Conservation (phyloP, 1,140 invertebrate genomes). For the Scylla paramamosain region DNA sequence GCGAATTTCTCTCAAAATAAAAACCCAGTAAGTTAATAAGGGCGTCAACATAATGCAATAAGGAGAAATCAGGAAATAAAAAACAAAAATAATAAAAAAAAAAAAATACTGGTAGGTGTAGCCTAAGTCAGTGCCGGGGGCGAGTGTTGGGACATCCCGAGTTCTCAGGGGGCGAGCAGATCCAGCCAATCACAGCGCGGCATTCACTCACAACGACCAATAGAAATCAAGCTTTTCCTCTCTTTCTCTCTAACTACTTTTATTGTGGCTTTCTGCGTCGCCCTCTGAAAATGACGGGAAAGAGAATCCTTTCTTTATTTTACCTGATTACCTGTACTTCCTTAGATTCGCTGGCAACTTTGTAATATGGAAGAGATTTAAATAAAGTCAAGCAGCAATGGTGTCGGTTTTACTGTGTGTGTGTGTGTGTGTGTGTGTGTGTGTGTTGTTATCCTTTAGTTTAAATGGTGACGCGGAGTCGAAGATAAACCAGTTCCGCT, state of each 20-base stretch:
- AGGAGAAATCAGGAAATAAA: slow-evolving; percentile 14
- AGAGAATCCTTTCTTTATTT: slow-evolving; percentile 24
- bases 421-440: no score
- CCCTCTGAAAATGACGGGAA: not conserved
- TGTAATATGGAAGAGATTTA: not conserved
- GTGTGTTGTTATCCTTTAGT: no score
- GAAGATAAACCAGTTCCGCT: no score
- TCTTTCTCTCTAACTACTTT: not conserved
- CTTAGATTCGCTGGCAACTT: slow-evolving; percentile 12
- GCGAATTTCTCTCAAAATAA: not conserved
- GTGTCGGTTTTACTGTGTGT: not conserved
- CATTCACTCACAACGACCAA: not conserved
- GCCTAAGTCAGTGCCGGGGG: not conserved
- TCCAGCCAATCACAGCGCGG: not conserved
- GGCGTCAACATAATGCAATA: slow-evolving; percentile 13
- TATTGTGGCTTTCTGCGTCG: not conserved
- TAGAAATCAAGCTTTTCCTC: not conserved
- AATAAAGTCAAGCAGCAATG: slow-evolving; percentile 13
- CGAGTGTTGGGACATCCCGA: not conserved
- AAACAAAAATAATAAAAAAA: not conserved
- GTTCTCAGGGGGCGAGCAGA: not conserved
- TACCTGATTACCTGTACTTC: slow-evolving; percentile 4
- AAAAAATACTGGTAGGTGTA: not conserved
- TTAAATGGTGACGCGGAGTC: no score
- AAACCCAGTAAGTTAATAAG: not conserved